Base-by-base conservation (phyloP, 1,140 invertebrate genomes). In the Ostrea denselamellosa region DNA sequence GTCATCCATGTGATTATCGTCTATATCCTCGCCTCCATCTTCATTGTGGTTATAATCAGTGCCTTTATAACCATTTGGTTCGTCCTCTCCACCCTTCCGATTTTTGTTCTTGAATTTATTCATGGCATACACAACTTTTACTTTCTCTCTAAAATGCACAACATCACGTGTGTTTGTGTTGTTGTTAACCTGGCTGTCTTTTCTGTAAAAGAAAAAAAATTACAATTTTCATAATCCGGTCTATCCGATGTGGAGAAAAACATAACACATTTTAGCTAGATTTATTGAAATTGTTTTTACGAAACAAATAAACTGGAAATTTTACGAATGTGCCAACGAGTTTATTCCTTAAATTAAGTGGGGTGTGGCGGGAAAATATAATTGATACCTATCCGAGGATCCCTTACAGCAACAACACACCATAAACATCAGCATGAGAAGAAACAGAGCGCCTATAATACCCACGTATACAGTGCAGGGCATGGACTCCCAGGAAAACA, bases 381-480 rank as follows among this genome's bases (percentile, higher is more conserved):
- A 44, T 1, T 44, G 34, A 44, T 44, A 44, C 34, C 34, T 44
- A 44, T 44, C 34, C 34, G 34, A 68, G 14, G 58, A 68, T 9
- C 85, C 58, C 34, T 86, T 85, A 28, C 81, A 54, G 51, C 85
- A 86, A n/a, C 85, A 89, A 51, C 85, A 85, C 12, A 84, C 19
- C 54, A 83, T 22, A 12, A 85, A 84, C 34, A 87, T 85, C 56
- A 87, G 17, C 44, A 68, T 68, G 34, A 87, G 53, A 12, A 62
- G 28, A 19, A 84, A 62, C 10, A 89, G 82, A 9, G 51, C 82
- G 4, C 85, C 85, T 10, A 89, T 89, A 10, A 65, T 52, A 22
- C 88, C 88, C n/a, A 89, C 83, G 54, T 89, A 89, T 1, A 86
- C 51, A 9, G 88, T 89, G 56, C 88, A 89, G 0, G 88, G 88